A percentile compares a stretch with the other conserved stretches of the same genome.
Conservation (phyloP, 2,888 invertebrate genomes). For the Epirrita christyi region DNA sequence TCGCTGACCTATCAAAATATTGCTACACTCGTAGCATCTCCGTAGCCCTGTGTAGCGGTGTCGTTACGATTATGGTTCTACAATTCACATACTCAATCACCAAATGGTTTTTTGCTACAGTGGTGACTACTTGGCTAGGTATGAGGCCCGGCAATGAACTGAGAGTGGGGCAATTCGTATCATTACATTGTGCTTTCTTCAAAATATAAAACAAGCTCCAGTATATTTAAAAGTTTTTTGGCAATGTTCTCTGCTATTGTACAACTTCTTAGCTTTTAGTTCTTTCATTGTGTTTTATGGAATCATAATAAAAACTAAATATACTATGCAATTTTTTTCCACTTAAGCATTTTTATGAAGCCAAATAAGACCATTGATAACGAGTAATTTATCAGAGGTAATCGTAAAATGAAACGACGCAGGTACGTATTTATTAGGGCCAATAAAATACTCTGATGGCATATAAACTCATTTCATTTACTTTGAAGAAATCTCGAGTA, state of each 20-base stretch:
- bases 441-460: constrained; percentile 17
- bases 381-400: constrained; percentile 14
- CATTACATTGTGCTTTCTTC: neutral
- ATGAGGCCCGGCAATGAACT: too few relatives aligned
- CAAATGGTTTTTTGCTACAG: too few relatives aligned
- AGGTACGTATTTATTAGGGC: constrained; percentile 17
- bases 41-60: too few relatives aligned
- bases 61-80: too few relatives aligned
- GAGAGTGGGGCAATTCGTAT: too few relatives aligned
- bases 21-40: too few relatives aligned
- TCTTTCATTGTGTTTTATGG: constrained; percentile 10
- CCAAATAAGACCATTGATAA: constrained; percentile 9
- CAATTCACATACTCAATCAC: too few relatives aligned
- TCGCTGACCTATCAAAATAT: too few relatives aligned
- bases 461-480: constrained; percentile 27
- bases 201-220: constrained; percentile 17
- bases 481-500: constrained; percentile 45
- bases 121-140: too few relatives aligned
- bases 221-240: constrained; percentile 22
- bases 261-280: constrained; percentile 18
- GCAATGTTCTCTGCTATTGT: constrained; percentile 21
- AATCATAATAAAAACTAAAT: too few relatives aligned
- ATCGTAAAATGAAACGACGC: constrained; percentile 18
- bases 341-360: neutral
- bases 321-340: neutral